Evolutionary conservation across 2,113 vertebrate species (phyloP).

Genomic region (Mohoua ochrocephala): DNA sequence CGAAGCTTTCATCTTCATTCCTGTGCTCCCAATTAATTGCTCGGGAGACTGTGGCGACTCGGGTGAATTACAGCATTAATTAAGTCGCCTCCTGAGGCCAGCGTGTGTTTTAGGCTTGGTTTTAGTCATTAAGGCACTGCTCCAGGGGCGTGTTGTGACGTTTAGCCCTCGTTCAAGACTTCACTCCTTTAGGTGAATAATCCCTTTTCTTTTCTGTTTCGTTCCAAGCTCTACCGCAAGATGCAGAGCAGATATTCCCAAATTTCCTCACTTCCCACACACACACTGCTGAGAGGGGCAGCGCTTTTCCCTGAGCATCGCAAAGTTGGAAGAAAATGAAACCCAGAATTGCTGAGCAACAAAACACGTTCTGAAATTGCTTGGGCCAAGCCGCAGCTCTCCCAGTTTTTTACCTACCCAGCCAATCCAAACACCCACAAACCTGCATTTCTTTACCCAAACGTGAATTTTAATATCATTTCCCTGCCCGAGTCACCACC

Average conservation of each 20-base stretch:
- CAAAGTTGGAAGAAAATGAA: neutral
- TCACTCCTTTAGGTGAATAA: neutral
- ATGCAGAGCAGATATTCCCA: neutral
- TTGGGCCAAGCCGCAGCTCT: neutral
- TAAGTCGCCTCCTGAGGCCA: neutral
- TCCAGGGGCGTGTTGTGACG: neutral
- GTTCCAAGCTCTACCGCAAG: neutral
- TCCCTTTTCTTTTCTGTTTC: neutral
- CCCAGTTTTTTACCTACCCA: neutral
- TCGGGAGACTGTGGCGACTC: neutral
- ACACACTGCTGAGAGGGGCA: neutral
- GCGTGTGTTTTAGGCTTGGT: neutral
- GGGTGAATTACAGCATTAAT: neutral
- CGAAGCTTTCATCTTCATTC: slow-evolving; percentile 7
- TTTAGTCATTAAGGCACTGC: neutral
- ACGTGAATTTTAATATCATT: neutral
- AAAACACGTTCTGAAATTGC: neutral
- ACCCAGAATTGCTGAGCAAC: neutral
- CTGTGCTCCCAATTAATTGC: neutral
- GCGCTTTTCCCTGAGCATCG: neutral
- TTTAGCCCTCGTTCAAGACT: neutral
- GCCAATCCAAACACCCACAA: neutral
- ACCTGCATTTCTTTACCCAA: neutral
- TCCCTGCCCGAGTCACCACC: neutral
- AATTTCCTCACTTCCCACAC: neutral